Evolutionary conservation across 2,888 invertebrate species (phyloP), one percentile per base, ranked within the genome.

Genomic region (Torymus auratus): DNA sequence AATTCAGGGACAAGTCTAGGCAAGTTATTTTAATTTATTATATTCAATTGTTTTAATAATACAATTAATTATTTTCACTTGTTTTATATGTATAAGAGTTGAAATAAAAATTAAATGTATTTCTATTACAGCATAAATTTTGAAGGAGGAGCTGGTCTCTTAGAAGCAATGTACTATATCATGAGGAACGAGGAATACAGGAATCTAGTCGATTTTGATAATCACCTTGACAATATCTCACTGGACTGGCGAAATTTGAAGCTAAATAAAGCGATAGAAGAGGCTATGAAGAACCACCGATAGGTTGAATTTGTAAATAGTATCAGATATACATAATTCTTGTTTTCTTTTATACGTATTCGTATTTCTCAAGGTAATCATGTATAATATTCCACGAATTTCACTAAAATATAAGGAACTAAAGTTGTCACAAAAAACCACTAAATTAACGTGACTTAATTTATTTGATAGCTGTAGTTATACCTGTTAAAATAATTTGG

Each of bases 171-270:
- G 4, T 94, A 96, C 0, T 92, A 94, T 52, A 92, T 98, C 67
- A 91, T 98, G 60, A 94, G 96, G 86, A 92, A 93, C 52, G 94
- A 95, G 67, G 94, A 94, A 0, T 95, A 96, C 90, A 94, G 94
- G 80, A 94, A 95, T 85, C 91, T 99, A n/a, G 92, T 96, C 13
- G 99, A 99, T 91, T 99, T 99, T 90, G 99, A 99, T 92, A 98
- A 98, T 92, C 98, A 99, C 91, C 92, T 99, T 83, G 99, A 99
- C 91, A 95, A 99, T 90, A 93, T 97, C 56, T 93, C 94, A 20
- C 93, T 95, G 82, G 98, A 99, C 91, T 99, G 98, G 97, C 95
- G 94, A 86, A 99, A 99, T 91, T 89, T 91, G 5, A 92, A 93
- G 78, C 92, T 96, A 64, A 95, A 95, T 89, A 91, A 93, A 84